Base-by-base conservation (phyloP, 2,888 invertebrate genomes). In the Hypomecis atomaria region DNA sequence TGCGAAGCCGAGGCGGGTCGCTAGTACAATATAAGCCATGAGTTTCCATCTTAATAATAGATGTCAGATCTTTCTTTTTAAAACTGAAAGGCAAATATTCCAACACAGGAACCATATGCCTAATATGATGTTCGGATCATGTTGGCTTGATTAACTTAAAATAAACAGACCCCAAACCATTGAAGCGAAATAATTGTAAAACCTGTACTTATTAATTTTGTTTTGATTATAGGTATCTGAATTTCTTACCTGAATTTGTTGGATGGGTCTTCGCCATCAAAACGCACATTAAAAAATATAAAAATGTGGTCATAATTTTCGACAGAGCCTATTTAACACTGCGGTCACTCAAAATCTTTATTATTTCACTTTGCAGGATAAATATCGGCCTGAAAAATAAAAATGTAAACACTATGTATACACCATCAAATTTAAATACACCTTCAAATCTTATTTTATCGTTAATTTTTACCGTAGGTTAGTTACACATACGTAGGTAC, bases 181-280 rank as follows among this genome's bases (percentile, higher is more conserved):
- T 6, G 10, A 48, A 48, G 44, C 9, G 13, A 40, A 47, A 57
- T 33, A 48, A 2, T 23, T 23, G 23, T 23, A 23, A 23, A 6
- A 40, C 23, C 10, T 40, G 23, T 52, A 13, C n/a, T n/a, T n/a
- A n/a, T n/a, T n/a, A n/a, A n/a, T 40, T 33, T 52, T 52, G n/a
- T 52, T 52, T 40, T 52, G n/a, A 52, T 50, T 13, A 36, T 50
- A 36, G 6, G 42, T 10, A 13, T 5, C n/a, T 11, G 4, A 23
- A 5, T 34, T 38, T 48, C 58, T 52, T 65, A 71, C 71, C 69
- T 67, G 66, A 40, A 37, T 50, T 40, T 8, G 67, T 50, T 6
- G 71, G 71, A 33, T 61, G 57, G 11, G 62, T 67, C 40, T 57
- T 10, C 0, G 65, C 50, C 33, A 61, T 42, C 8, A 57, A 47